Evolutionary conservation across 2,113 vertebrate genomes (phyloP).

Genomic region (Leptobrachium leishanense): DNA sequence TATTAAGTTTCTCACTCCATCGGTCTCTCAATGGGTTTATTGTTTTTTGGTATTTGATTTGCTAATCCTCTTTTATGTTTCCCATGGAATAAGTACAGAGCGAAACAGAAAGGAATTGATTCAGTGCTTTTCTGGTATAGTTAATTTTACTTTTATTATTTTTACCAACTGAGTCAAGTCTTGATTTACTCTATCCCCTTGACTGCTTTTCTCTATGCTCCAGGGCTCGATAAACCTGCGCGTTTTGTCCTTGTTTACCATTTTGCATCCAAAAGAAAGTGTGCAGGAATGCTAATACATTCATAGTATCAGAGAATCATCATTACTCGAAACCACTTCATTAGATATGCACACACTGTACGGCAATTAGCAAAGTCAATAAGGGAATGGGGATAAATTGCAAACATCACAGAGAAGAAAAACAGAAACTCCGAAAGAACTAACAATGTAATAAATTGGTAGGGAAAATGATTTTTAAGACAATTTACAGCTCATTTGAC

Average conservation of each 20-base stretch:
- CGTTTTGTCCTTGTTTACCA: neutral
- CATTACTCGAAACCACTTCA: constrained; percentile 26
- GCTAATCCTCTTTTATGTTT: no score
- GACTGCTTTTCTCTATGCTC: constrained; percentile 1
- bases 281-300: neutral
- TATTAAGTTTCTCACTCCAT: no score
- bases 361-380: constrained; percentile 43
- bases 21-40: no score
- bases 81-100: no score
- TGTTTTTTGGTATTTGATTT: no score
- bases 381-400: constrained; percentile 30
- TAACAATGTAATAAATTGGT: constrained; percentile 26
- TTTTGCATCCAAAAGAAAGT: neutral
- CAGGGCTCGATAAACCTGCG: neutral
- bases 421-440: constrained; percentile 37
- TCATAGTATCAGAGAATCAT: neutral
- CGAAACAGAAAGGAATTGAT: no score
- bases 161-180: neutral
- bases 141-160: neutral
- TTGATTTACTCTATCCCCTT: constrained; percentile 56
- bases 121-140: no score
- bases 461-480: neutral
- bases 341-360: constrained; percentile 43
- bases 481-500: constrained; percentile 20
- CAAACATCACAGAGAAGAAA: constrained; percentile 33